Conservation (phyloP, 53 echinoderm and acorn worm species). For the Paelopatides confundens region DNA sequence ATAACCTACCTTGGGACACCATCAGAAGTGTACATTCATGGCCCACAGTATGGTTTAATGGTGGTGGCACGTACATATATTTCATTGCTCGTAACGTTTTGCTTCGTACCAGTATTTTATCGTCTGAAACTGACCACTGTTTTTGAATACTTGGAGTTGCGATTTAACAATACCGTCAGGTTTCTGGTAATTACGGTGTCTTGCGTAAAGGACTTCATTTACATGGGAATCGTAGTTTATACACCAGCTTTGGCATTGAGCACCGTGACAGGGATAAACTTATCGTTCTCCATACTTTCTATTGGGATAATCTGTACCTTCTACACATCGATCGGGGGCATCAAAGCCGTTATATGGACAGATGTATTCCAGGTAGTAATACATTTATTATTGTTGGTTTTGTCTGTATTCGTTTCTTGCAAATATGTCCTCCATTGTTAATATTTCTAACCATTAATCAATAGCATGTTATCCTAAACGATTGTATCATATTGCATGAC, state of each 20-base stretch:
- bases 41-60: slow-evolving; percentile 5
- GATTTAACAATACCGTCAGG: slow-evolving; percentile 34
- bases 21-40: slow-evolving; percentile 26
- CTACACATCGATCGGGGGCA: slow-evolving; percentile 38
- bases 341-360: slow-evolving; percentile 34
- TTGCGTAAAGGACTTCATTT: not conserved
- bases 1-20: slow-evolving; percentile 30
- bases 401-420: too few species aligned
- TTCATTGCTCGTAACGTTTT: not conserved
- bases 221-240: slow-evolving; percentile 45
- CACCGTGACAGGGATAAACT: slow-evolving; percentile 13
- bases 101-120: slow-evolving; percentile 29
- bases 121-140: slow-evolving; percentile 22
- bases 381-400: too few species aligned
- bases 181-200: not conserved
- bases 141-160: slow-evolving; percentile 20
- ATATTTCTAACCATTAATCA: too few species aligned
- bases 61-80: not conserved
- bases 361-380: slow-evolving; percentile 13
- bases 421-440: too few species aligned
- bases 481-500: too few species aligned
- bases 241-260: slow-evolving; percentile 34
- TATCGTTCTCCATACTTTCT: slow-evolving; percentile 18
- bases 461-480: too few species aligned
- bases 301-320: slow-evolving; percentile 41